Conservation (phyloP, 2,113 vertebrate genomes). For the Anseranas semipalmata region DNA sequence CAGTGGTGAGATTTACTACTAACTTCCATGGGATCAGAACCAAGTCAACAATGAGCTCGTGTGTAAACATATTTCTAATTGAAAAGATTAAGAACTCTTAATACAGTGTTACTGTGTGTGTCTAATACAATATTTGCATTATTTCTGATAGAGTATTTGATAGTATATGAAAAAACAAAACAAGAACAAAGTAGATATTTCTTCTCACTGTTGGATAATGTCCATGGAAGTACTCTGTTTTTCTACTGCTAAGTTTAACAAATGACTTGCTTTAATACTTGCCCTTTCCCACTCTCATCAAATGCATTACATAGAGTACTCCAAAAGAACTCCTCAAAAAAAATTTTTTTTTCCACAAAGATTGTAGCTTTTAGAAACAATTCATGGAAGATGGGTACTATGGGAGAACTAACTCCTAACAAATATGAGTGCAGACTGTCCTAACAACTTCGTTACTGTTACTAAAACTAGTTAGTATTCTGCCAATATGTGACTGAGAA, state of each 20-base stretch:
- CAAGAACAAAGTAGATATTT: not conserved
- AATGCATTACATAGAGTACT: not conserved
- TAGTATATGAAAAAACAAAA: not conserved
- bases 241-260: not conserved
- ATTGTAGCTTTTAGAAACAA: not conserved
- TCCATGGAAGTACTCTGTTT: not conserved
- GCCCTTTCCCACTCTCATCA: not conserved
- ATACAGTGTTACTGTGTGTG: not conserved
- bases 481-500: not conserved
- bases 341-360: not conserved
- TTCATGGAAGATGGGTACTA: not conserved
- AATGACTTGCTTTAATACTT: not conserved
- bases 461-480: not conserved
- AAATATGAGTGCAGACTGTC: not conserved
- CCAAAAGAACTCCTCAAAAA: not conserved
- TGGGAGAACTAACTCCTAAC: not conserved
- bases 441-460: not conserved
- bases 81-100: conserved; percentile 20
- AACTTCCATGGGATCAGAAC: not conserved
- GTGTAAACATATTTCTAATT: conserved; percentile 1
- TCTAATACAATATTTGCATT: not conserved
- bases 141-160: not conserved
- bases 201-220: not conserved
- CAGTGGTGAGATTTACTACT: not conserved
- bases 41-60: not conserved